Conservation (phyloP, 2,888 invertebrate genomes). For the Sinodicranocentrus sp. region DNA sequence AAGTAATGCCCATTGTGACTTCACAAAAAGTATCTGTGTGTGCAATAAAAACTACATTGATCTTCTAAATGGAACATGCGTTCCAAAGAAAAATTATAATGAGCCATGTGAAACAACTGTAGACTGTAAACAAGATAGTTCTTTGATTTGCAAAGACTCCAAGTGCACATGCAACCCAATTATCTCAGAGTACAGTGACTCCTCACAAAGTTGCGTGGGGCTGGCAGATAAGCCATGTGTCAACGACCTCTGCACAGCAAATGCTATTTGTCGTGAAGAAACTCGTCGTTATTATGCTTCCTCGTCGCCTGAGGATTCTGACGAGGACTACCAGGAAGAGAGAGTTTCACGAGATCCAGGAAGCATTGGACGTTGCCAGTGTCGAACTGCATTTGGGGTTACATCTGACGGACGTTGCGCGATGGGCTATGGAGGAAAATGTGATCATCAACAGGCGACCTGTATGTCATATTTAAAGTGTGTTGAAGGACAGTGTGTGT, state of each 20-base stretch:
- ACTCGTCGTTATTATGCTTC: conserved; percentile 30
- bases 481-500: conserved; percentile 56
- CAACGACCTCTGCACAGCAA: conserved; percentile 52
- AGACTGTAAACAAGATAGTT: conserved; percentile 53
- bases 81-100: conserved; percentile 37
- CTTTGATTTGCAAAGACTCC: conserved; percentile 38
- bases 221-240: conserved; percentile 56
- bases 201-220: conserved; percentile 49
- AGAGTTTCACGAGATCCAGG: conserved; percentile 47
- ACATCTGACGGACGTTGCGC: conserved; percentile 33
- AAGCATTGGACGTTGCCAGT: conserved; percentile 45
- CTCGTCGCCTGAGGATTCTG: conserved; percentile 21
- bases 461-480: conserved; percentile 63
- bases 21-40: conserved; percentile 44
- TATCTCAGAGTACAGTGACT: conserved; percentile 36
- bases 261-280: conserved; percentile 57
- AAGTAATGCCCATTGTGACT: conserved; percentile 46
- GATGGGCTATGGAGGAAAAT: conserved; percentile 49
- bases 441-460: conserved; percentile 37
- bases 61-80: conserved; percentile 56
- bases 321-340: conserved; percentile 34
- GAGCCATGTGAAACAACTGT: conserved; percentile 36
- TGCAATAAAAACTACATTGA: conserved; percentile 59
- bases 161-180: conserved; percentile 55
- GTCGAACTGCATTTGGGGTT: conserved; percentile 51